Evolutionary conservation across 2,888 invertebrate genomes (phyloP).

Genomic region (Perizoma flavofasciatum): DNA sequence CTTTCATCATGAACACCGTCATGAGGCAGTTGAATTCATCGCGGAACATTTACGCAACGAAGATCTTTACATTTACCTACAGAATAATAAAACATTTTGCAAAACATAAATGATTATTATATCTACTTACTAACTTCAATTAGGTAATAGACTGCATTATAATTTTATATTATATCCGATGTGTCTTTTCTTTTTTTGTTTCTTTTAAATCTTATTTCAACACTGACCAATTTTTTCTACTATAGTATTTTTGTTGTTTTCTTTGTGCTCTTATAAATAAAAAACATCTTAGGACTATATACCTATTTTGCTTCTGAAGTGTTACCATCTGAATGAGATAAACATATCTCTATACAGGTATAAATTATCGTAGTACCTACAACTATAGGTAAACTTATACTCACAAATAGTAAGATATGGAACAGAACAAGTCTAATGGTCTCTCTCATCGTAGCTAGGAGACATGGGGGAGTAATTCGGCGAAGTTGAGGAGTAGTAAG

Average conservation of each 20-base stretch:
- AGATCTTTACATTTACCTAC: constrained; percentile 92
- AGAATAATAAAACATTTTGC: constrained; percentile 9
- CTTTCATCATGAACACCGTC: constrained; percentile 99
- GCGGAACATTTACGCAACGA: constrained; percentile 99
- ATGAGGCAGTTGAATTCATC: constrained; percentile 99
- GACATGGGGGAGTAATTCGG: constrained; percentile 85
- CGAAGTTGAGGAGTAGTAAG: constrained; percentile 73
- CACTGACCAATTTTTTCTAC: constrained; percentile 6
- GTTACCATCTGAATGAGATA: constrained; percentile 1
- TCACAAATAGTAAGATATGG: constrained; percentile 16
- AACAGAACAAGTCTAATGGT: constrained; percentile 61
- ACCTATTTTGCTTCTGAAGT: constrained; percentile 9
- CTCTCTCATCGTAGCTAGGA: constrained; percentile 85
- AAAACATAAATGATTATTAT: constrained; percentile 13
- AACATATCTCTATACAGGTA: neutral
- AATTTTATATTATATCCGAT: constrained; percentile 5
- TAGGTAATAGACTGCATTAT: neutral
- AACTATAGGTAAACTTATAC: constrained; percentile 4
- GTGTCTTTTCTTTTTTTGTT: neutral
- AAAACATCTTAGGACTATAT: neutral
- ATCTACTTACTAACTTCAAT: constrained; percentile 3
- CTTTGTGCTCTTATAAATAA: constrained; percentile 7
- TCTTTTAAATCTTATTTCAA: neutral
- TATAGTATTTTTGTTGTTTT: neutral
- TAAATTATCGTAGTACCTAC: constrained; percentile 4